A percentile compares a stretch with the other conserved stretches of the same genome.
Conservation (phyloP, 2,888 invertebrate species). For the Hydriomena furcata region DNA sequence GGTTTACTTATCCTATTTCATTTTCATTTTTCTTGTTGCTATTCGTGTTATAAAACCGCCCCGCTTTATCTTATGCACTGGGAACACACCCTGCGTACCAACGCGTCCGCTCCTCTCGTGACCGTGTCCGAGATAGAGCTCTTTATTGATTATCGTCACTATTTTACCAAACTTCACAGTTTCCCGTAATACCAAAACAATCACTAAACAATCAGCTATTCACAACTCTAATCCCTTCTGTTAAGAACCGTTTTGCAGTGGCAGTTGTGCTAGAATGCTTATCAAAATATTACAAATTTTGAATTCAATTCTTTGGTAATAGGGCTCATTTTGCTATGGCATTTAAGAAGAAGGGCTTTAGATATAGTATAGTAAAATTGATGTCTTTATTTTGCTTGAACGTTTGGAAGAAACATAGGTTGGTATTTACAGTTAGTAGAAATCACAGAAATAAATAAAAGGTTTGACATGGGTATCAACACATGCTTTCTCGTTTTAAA, state of each 20-base stretch:
- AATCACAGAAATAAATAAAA: neutral
- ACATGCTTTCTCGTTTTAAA: too few species aligned
- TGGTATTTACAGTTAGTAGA: neutral
- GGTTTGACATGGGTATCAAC: too few species aligned
- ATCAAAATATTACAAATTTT: neutral
- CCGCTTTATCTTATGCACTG: constrained; percentile 41
- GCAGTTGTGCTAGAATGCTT: neutral
- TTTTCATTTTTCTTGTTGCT: neutral
- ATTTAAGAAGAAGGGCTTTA: neutral
- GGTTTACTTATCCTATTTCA: too few species aligned
- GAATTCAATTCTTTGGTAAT: neutral
- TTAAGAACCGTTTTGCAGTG: constrained; percentile 11
- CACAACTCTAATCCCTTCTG: neutral
- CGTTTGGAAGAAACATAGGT: neutral
- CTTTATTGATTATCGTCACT: constrained; percentile 80
- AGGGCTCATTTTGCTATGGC: neutral
- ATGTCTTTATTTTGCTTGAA: constrained; percentile 25
- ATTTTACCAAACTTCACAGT: constrained; percentile 52
- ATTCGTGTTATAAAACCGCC: too few species aligned
- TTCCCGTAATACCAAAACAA: constrained; percentile 56
- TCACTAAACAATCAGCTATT: constrained; percentile 38
- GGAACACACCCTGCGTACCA: constrained; percentile 59
- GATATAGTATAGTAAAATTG: constrained; percentile 16
- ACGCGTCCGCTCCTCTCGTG: constrained; percentile 69
- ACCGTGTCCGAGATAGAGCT: constrained; percentile 75